phyloP scores from a whole-genome alignment of 2,797 vertebrate species.

The Anguilla pacifica region DNA sequence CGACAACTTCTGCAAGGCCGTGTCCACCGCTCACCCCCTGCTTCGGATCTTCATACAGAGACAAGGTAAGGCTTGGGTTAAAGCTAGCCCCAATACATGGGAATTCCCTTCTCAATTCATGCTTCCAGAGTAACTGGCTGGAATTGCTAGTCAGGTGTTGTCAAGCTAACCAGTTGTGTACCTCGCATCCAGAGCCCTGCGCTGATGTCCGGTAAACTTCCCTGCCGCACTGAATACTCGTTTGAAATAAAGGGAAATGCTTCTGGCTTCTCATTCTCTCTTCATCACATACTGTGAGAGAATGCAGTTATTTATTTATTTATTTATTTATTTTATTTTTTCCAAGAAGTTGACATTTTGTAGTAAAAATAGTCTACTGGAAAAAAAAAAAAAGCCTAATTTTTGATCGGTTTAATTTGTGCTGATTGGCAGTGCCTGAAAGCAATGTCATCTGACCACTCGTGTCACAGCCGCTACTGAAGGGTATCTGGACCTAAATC shows the following conservation, averaged over 20 bases:
- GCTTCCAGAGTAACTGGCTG: neutral
- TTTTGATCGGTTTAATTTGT: slow-evolving; percentile 36
- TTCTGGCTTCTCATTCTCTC: neutral
- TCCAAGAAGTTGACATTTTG: no score
- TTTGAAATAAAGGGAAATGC: neutral
- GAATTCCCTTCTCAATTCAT: neutral
- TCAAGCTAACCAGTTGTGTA: neutral
- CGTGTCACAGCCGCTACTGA: neutral
- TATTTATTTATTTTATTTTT: neutral
- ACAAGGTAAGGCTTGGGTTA: slow-evolving; percentile 77
- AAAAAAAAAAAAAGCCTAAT: neutral
- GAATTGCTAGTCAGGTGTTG: neutral
- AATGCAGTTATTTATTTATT: neutral
- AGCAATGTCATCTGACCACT: neutral
- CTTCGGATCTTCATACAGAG: slow-evolving; percentile 96
- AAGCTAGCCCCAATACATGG: neutral
- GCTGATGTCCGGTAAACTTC: neutral
- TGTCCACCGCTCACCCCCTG: slow-evolving; percentile 90
- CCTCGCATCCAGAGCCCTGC: neutral
- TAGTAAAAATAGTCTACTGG: neutral
- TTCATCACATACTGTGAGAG: neutral
- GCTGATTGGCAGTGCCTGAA: slow-evolving; percentile 3
- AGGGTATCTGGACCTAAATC: neutral
- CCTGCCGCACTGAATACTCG: neutral
- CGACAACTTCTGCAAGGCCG: slow-evolving; percentile 97